phyloP scores from a whole-genome alignment of 2,797 vertebrate genomes.

The Gastrophryne carolinensis region DNA sequence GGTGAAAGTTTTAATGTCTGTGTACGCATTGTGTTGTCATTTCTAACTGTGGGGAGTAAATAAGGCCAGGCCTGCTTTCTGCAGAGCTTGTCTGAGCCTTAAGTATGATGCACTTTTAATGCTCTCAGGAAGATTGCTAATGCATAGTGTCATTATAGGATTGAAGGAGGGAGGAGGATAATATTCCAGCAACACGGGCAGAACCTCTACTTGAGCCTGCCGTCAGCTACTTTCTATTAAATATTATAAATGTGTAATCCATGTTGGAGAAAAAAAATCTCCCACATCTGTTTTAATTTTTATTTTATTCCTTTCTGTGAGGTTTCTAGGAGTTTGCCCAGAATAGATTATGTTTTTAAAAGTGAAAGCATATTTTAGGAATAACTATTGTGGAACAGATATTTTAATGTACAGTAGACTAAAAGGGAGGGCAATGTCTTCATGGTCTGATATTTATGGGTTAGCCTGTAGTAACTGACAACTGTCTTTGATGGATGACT shows the following conservation, averaged over 20 bases:
- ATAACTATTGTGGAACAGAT: conserved; percentile 5
- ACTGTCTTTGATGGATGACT: not conserved
- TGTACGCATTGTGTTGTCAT: conserved; percentile 39
- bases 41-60: conserved; percentile 2
- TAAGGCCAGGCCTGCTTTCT: conserved; percentile 31
- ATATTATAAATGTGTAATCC: conserved; percentile 47
- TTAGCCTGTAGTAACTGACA: not conserved
- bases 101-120: conserved; percentile 46
- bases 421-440: not conserved
- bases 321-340: conserved; percentile 39
- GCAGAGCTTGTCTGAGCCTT: conserved; percentile 12
- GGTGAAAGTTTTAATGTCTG: conserved; percentile 22
- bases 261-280: conserved; percentile 32
- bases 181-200: conserved; percentile 45
- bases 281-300: conserved; percentile 49
- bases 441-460: not conserved
- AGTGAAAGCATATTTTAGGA: conserved; percentile 27
- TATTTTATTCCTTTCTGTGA: conserved; percentile 33
- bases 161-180: conserved; percentile 32
- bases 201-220: conserved; percentile 38
- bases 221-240: conserved; percentile 43
- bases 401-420: conserved; percentile 16
- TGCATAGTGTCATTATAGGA: conserved; percentile 46
- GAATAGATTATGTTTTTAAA: conserved; percentile 42
- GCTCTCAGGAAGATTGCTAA: conserved; percentile 50